These are phyloP conservation scores for Drosophila kuntzei DNA, from an alignment of 2,888 invertebrate species.

Conservation along the genomic window DNA sequence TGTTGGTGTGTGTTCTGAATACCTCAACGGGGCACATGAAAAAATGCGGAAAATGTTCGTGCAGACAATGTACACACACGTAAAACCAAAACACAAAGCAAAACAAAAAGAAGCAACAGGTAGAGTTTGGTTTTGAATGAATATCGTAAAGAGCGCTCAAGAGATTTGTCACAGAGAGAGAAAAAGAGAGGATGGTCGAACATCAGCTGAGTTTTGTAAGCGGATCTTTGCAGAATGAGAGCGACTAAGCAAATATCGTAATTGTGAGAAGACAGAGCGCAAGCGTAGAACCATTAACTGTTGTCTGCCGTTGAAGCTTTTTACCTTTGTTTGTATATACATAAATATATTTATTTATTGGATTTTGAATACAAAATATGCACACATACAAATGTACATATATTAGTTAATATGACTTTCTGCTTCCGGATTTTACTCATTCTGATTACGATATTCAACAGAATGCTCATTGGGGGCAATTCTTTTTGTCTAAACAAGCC, in stretches of 20 bases:
- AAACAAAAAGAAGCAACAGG: conserved; percentile 68
- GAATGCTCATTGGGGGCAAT: conserved; percentile 64
- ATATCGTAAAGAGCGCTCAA: conserved; percentile 52
- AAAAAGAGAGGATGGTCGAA: background rate
- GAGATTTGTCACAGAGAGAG: conserved; percentile 7
- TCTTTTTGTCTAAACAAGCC: conserved; percentile 41
- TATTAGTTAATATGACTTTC: background rate
- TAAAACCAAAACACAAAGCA: conserved; percentile 24
- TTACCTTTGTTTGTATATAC: conserved; percentile 5
- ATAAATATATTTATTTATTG: background rate
- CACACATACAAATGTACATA: background rate
- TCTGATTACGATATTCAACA: conserved; percentile 27
- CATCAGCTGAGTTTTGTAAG: conserved; percentile 29
- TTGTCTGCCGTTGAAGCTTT: conserved; percentile 18
- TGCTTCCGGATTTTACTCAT: conserved; percentile 1
- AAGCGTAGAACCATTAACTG: conserved; percentile 21
- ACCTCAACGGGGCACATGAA: conserved; percentile 55
- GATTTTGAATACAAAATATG: background rate
- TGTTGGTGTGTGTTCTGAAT: conserved; percentile 67
- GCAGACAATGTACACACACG: conserved; percentile 50
- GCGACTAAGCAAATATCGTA: conserved; percentile 58
- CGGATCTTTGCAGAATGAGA: conserved; percentile 31
- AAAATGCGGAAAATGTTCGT: conserved; percentile 77
- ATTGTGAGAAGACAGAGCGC: conserved; percentile 27
- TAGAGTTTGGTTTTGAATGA: conserved; percentile 29